Base-by-base conservation (phyloP, 2,888 invertebrate genomes). In the Atethmia centrago region DNA sequence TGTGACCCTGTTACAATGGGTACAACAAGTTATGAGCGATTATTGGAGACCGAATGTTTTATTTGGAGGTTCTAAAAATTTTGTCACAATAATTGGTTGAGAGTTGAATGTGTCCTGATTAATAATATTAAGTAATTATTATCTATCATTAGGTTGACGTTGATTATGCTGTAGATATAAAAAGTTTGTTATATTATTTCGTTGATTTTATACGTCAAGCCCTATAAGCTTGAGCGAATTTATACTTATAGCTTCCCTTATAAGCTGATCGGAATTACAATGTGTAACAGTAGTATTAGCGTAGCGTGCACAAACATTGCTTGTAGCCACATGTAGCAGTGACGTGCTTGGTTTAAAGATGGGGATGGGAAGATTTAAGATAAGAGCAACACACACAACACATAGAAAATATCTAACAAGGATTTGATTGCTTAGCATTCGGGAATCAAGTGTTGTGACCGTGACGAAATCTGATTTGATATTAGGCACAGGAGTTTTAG, bases 1-100 rank as follows among this genome's bases (percentile, higher is more conserved):
- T 88, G 87, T 85, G 88, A 82, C 87, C 85, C 75, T 79, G 69
- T 83, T 88, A 81, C 77, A 82, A 82, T 85, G 56, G 61, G 61
- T 58, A 77, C 67, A 71, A 67, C 61, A 56, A 71, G 68, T 81
- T 68, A 45, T 71, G 66, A 83, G 59, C 61, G 67, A 65, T 72
- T 79, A 83, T 77, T 80, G 77, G 72, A 36, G 19, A 79, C 66
- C 59, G 12, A 75, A 68, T 69, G 62, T 69, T 83, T 66, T 71
- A 80, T 80, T 82, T 80, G 68, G 80, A 73, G 68, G 71, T 73
- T 70, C 75, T 62, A 66, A 78, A 74, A 68, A 55, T 62, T 55
- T 71, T 74, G 58, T 66, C 58, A 69, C 66, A 63, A 64, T 83
- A 70, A 69, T 83, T 81, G 58, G 45, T 62, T 82, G 51, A 59